These are phyloP conservation scores for Coptotermes formosanus DNA, from an alignment of 1,140 invertebrate species.

Conservation along the genomic window DNA sequence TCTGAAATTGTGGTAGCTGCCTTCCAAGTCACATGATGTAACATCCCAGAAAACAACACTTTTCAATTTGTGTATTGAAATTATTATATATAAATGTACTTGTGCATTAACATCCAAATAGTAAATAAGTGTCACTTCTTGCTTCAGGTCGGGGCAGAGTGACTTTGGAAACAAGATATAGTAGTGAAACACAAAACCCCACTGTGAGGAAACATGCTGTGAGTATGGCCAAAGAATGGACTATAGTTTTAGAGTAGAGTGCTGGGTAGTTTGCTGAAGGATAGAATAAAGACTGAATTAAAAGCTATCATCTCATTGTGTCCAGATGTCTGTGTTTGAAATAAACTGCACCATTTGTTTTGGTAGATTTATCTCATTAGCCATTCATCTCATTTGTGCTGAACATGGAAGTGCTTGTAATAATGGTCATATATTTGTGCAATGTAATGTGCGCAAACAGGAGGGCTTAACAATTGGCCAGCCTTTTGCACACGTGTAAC, in stretches of 20 bases:
- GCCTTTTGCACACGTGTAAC: background rate
- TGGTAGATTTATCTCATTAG: background rate
- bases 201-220: slow-evolving; percentile 82
- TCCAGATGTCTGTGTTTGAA: background rate
- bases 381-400: background rate
- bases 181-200: slow-evolving; percentile 59
- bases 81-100: no score
- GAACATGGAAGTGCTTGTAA: background rate
- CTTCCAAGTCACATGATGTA: no score
- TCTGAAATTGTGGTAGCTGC: no score
- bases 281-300: background rate
- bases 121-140: slow-evolving; percentile 32
- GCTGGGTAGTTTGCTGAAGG: background rate
- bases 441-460: background rate
- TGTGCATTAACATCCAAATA: no score
- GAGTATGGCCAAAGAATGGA: slow-evolving; percentile 77
- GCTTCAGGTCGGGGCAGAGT: slow-evolving; percentile 55
- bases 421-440: background rate
- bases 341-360: background rate
- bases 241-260: slow-evolving; percentile 57
- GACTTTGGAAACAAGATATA: slow-evolving; percentile 59
- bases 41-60: no score
- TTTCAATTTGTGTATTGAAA: no score
- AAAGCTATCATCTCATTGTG: background rate
- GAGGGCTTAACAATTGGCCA: background rate